These are phyloP conservation scores for Tribolium freemani DNA, from an alignment of 2,888 invertebrate species.

Conservation along the genomic window DNA sequence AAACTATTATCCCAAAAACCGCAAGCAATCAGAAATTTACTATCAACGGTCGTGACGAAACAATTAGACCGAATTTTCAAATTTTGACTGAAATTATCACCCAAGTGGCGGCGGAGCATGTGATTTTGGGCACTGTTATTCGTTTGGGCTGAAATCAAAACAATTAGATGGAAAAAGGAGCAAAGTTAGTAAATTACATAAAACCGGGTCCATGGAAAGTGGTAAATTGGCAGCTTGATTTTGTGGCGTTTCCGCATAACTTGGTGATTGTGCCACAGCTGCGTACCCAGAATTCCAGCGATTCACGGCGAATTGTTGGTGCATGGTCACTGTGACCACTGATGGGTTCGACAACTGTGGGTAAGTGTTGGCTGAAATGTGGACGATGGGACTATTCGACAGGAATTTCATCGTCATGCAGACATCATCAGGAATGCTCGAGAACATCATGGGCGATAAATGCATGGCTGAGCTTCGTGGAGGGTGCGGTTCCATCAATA, in stretches of 20 bases:
- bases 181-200: slow-evolving; percentile 74
- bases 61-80: slow-evolving; percentile 93
- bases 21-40: slow-evolving; percentile 95
- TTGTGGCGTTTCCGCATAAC: slow-evolving; percentile 82
- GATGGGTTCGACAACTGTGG: slow-evolving; percentile 92
- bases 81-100: slow-evolving; percentile 98
- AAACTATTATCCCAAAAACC: slow-evolving; percentile 99
- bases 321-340: slow-evolving; percentile 94
- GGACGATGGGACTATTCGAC: slow-evolving; percentile 97
- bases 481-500: slow-evolving; percentile 98
- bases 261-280: slow-evolving; percentile 83
- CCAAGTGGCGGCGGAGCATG: slow-evolving; percentile 88
- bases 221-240: slow-evolving; percentile 86
- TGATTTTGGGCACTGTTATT: slow-evolving; percentile 83
- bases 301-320: slow-evolving; percentile 97
- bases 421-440: slow-evolving; percentile 96
- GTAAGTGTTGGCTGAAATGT: slow-evolving; percentile 98
- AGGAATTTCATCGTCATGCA: slow-evolving; percentile 99
- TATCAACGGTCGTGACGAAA: slow-evolving; percentile 98
- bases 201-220: slow-evolving; percentile 94
- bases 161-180: not conserved
- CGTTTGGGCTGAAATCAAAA: slow-evolving; percentile 75
- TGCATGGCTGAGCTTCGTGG: slow-evolving; percentile 97
- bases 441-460: slow-evolving; percentile 98
- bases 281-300: slow-evolving; percentile 94